phyloP scores from a whole-genome alignment of 2,888 invertebrate species.

The Mesorhabditis belari region DNA sequence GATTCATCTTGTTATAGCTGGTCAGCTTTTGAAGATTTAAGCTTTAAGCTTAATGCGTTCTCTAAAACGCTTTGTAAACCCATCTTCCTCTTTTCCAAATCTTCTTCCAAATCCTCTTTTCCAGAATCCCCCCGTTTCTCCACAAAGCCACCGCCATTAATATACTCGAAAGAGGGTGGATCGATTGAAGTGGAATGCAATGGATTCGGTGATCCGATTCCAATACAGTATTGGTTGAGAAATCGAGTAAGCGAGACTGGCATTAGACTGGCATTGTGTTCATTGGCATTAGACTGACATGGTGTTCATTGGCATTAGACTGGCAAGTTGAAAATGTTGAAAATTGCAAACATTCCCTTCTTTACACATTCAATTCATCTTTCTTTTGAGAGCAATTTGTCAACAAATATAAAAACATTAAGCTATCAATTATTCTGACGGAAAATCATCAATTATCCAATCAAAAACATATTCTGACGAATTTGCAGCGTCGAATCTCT shows the following conservation, averaged over 20 bases:
- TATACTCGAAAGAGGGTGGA: constrained; percentile 30
- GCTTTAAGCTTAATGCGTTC: not conserved
- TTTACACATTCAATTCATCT: not conserved
- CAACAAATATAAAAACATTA: not conserved
- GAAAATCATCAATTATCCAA: not conserved
- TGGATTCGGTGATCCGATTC: constrained; percentile 48
- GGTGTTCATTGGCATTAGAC: too few species aligned
- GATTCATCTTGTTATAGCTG: constrained; percentile 42
- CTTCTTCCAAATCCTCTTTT: too few species aligned
- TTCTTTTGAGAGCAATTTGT: not conserved
- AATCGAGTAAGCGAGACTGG: constrained; percentile 23
- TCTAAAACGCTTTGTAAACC: too few species aligned
- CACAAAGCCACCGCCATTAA: constrained; percentile 30
- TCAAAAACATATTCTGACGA: not conserved
- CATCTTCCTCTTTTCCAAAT: too few species aligned
- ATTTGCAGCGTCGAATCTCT: constrained; percentile 33
- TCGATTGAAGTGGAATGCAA: constrained; percentile 32
- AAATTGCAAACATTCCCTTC: not conserved
- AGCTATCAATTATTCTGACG: not conserved
- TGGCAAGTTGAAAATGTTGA: not conserved
- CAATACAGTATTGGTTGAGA: constrained; percentile 44
- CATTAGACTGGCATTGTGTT: not conserved
- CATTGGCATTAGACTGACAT: too few species aligned
- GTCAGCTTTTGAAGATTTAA: constrained; percentile 11
- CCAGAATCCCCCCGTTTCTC: constrained; percentile 39